Evolutionary conservation across 2,888 invertebrate species (phyloP).

Genomic region (Cenopis cana): DNA sequence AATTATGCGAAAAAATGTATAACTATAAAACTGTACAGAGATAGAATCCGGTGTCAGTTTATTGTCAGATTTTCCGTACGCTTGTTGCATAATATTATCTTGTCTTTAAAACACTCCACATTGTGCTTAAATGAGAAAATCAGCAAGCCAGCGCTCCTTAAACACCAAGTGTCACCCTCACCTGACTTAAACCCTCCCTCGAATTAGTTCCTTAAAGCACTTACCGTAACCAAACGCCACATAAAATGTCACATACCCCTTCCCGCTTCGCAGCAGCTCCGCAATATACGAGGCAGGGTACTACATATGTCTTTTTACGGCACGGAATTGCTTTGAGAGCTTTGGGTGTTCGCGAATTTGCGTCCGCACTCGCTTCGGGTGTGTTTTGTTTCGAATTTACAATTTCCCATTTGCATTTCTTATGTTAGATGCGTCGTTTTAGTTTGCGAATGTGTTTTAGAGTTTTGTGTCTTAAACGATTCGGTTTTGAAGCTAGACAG

Average conservation of each 20-base stretch:
- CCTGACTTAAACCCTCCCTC: neutral
- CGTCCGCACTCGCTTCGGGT: conserved; percentile 27
- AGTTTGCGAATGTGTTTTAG: conserved; percentile 9
- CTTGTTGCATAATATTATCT: neutral
- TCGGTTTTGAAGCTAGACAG: neutral
- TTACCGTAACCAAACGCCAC: neutral
- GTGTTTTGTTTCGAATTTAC: conserved; percentile 43
- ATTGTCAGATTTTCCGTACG: too few species aligned
- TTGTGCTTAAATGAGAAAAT: neutral
- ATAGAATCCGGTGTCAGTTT: too few species aligned
- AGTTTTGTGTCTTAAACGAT: neutral
- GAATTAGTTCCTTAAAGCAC: conserved; percentile 12
- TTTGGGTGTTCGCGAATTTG: conserved; percentile 41
- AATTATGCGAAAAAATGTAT: too few species aligned
- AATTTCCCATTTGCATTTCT: conserved; percentile 34
- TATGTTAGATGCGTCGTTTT: conserved; percentile 36
- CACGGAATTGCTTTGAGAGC: conserved; percentile 42
- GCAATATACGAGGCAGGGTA: conserved; percentile 39
- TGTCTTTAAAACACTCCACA: neutral
- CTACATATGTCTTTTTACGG: conserved; percentile 44
- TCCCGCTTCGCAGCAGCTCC: neutral
- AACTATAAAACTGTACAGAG: too few species aligned
- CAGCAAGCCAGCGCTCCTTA: neutral
- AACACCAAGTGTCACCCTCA: neutral
- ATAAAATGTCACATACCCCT: conserved; percentile 26